A percentile compares a stretch with the other conserved stretches of the same genome.
These are phyloP conservation scores for Yponomeuta malinellus DNA, from an alignment of 2,888 invertebrate genomes.

Conservation along the genomic window DNA sequence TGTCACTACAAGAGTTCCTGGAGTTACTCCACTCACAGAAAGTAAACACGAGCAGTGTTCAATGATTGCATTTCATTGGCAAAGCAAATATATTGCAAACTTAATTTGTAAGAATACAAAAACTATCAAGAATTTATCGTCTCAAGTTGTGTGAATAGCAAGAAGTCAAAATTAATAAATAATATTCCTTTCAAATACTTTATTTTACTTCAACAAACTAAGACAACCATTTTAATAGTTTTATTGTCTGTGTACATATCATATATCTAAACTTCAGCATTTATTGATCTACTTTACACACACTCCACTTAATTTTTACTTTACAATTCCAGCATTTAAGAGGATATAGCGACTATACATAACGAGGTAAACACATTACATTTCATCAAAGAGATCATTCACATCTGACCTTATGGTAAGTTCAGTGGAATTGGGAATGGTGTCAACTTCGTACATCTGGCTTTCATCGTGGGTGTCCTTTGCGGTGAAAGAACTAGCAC, in stretches of 20 bases:
- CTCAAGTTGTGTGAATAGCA: constrained; percentile 38
- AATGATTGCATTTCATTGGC: constrained; percentile 37
- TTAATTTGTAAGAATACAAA: constrained; percentile 35
- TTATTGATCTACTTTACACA: no score
- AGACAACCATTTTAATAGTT: no score
- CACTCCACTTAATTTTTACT: no score
- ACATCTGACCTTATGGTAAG: constrained; percentile 51
- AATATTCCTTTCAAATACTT: constrained; percentile 3
- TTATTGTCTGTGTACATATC: no score
- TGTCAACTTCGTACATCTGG: constrained; percentile 63
- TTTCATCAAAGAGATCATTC: constrained; percentile 64
- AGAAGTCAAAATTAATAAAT: neutral
- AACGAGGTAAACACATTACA: constrained; percentile 32
- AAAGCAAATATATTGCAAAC: constrained; percentile 24
- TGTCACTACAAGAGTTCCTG: constrained; percentile 68
- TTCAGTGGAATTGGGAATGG: constrained; percentile 50
- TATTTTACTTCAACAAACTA: neutral
- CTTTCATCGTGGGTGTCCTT: constrained; percentile 48
- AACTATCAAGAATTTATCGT: constrained; percentile 59
- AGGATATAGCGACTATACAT: neutral
- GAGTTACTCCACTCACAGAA: constrained; percentile 68
- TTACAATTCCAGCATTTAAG: neutral
- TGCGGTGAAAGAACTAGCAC: constrained; percentile 40
- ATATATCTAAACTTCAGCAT: no score
- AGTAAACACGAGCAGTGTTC: constrained; percentile 50